Evolutionary conservation across 2,113 vertebrate species (phyloP), one percentile per base, ranked within the genome.

Genomic region (Ageneiosus marmoratus): DNA sequence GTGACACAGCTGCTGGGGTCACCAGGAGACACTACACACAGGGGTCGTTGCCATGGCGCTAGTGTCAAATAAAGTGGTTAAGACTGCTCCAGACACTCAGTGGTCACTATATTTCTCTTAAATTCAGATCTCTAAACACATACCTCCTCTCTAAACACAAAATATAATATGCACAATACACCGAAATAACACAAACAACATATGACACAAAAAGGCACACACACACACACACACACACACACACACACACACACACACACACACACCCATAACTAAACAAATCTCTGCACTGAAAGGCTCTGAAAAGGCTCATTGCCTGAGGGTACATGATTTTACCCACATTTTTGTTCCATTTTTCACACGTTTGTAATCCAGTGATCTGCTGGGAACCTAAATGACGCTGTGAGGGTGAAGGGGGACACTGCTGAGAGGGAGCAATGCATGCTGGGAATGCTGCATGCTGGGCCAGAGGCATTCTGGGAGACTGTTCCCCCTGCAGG

Each of bases 1-100:
- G 91, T 92, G 89, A 91, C 92, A 92, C 92, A 93, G 92, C 92
- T 94, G 93, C 89, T 94, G 82, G 89, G 92, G 93, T 93, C 93
- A 92, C 88, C 88, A 69, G 88, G 87, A 88, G 89, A 91, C 88
- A 88, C 88, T 87, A 86, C 86, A 78, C 65, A 77, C 88, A 83
- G 86, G 89, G 90, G 92, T 92, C 88, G 89, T 94, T 87, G 89
- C 84, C 92, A 92, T 92, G 90, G 89, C 34, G 24, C 70, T 85
- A 41, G 32, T 77, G 85, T 86, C 72, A 80, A 90, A 92, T 89
- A 93, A 91, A 88, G 85, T 72, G 63, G 48, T 15, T 80, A 85
- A 87, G 79, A 87, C 84, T 73, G 65, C 77, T 6, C 58, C 37
- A 70, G 37, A 87, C 72, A 84, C 82, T 82, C 85, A 84, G 80